Percentiles rank a stretch among this genome's conserved stretches.
Evolutionary conservation across 92 coral and sea anemone genomes (phyloP).

Genomic region (Umimayanthus kanabou): DNA sequence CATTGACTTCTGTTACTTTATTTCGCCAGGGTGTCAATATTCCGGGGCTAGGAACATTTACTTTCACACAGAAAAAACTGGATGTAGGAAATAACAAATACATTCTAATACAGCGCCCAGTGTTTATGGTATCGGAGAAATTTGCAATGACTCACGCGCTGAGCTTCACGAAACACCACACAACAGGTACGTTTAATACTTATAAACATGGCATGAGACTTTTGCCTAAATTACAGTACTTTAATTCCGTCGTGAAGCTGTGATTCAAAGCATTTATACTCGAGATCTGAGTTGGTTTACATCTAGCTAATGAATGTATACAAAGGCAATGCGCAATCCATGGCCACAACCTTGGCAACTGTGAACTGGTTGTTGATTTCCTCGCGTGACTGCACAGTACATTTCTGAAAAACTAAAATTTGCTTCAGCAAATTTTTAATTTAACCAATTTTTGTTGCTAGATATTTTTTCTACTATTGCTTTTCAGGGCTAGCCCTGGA

Average conservation of each 20-base stretch:
- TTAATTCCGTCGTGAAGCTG: neutral
- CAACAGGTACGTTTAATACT: slow-evolving; percentile 69
- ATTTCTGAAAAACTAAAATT: neutral
- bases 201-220: neutral
- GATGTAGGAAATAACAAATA: slow-evolving; percentile 93
- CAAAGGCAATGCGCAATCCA: neutral
- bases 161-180: slow-evolving; percentile 89
- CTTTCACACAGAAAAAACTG: slow-evolving; percentile 89
- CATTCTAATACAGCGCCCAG: slow-evolving; percentile 92
- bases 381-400: slow-evolving; percentile 16
- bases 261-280: neutral
- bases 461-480: neutral
- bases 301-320: no score
- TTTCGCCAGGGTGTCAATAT: slow-evolving; percentile 84
- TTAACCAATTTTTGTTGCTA: neutral
- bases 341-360: slow-evolving; percentile 13
- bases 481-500: neutral
- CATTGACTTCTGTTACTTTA: neutral
- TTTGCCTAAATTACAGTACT: neutral
- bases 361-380: slow-evolving; percentile 13
- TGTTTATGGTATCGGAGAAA: slow-evolving; percentile 92
- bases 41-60: slow-evolving; percentile 91
- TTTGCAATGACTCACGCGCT: slow-evolving; percentile 97
- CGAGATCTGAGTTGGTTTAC: neutral
- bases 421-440: neutral